Percentiles rank a stretch among this genome's conserved stretches.
Conservation (phyloP, 1,140 invertebrate species). For the Temnothorax nylanderi region DNA sequence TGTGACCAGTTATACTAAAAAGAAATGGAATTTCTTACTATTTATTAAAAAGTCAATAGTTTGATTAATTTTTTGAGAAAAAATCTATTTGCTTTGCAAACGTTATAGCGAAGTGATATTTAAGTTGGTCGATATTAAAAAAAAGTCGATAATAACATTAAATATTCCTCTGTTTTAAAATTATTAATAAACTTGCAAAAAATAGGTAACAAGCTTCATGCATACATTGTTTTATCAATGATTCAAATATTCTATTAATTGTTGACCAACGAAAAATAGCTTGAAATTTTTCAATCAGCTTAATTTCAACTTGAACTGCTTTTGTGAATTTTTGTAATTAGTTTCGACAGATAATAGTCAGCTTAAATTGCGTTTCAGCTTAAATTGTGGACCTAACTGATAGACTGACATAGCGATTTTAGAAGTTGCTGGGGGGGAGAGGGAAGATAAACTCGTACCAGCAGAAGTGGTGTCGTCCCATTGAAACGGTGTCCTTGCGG, state of each 20-base stretch:
- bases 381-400: neutral
- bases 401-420: neutral
- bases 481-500: conserved; percentile 89
- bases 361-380: neutral
- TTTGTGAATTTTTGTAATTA: neutral
- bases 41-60: neutral
- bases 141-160: neutral
- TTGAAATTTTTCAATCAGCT: neutral
- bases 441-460: conserved; percentile 80
- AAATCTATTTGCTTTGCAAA: neutral
- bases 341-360: neutral
- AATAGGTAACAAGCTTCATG: too few species aligned
- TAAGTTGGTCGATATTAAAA: neutral
- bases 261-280: neutral
- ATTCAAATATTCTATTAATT: too few species aligned
- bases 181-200: neutral
- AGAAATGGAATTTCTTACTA: conserved; percentile 16
- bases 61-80: neutral
- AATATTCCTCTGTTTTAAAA: neutral
- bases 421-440: neutral
- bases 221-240: too few species aligned
- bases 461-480: conserved; percentile 89
- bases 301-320: neutral
- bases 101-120: neutral
- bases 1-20: neutral